phyloP scores from a whole-genome alignment of 2,888 invertebrate genomes.

The Helobdella robusta region DNA sequence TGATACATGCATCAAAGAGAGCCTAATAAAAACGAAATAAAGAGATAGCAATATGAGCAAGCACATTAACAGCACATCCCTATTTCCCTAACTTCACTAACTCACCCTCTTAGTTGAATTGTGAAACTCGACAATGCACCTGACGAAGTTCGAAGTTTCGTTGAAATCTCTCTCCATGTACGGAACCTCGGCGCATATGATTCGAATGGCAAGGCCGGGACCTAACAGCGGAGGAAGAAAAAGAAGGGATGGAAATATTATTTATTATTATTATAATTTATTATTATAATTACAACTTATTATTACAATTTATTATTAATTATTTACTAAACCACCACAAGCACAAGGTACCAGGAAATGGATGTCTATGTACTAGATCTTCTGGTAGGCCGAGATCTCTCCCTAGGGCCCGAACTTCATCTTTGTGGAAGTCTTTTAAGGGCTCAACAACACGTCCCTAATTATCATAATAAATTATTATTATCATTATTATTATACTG shows the following conservation, averaged over 20 bases:
- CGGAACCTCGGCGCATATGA: slow-evolving; percentile 88
- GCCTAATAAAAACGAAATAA: no score
- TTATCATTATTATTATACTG: background rate
- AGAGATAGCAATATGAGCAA: background rate
- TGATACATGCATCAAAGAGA: background rate
- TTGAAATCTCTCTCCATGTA: slow-evolving; percentile 87
- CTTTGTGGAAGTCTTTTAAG: slow-evolving; percentile 96
- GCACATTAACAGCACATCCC: background rate
- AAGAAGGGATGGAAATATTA: no score
- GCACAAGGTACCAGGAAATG: slow-evolving; percentile 67
- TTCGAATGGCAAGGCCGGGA: slow-evolving; percentile 89
- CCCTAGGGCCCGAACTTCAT: slow-evolving; percentile 83
- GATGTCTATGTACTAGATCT: slow-evolving; percentile 82
- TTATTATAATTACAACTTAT: no score
- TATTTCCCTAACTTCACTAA: no score
- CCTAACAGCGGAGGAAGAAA: no score
- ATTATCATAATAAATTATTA: no score
- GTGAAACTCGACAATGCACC: slow-evolving; percentile 85
- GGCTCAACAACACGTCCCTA: slow-evolving; percentile 87
- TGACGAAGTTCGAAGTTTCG: slow-evolving; percentile 70
- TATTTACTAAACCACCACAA: no score
- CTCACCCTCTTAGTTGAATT: slow-evolving; percentile 60
- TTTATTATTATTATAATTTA: no score
- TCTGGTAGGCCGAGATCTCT: slow-evolving; percentile 76
- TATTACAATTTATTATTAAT: no score